These are phyloP conservation scores for Cranoglanis bouderius DNA, from an alignment of 2,113 vertebrate species.

Conservation along the genomic window DNA sequence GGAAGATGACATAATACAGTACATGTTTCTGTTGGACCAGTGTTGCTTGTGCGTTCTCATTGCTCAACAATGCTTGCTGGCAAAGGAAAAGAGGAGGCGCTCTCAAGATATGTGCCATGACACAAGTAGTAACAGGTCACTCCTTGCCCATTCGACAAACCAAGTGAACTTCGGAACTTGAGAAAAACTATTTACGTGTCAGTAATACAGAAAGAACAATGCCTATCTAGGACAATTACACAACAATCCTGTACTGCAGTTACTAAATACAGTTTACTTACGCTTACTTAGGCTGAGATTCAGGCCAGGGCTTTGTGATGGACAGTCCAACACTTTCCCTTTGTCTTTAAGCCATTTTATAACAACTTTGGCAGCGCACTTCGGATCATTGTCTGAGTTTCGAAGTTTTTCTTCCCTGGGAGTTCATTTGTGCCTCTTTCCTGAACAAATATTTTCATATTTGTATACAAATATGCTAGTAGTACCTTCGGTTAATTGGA, in stretches of 20 bases:
- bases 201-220: not conserved
- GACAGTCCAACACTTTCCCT: not conserved
- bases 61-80: not conserved
- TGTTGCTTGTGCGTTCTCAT: not conserved
- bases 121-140: constrained; percentile 13
- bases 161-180: not conserved
- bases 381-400: not conserved
- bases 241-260: not conserved
- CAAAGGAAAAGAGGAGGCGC: not conserved
- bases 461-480: too few relatives aligned
- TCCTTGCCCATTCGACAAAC: constrained; percentile 29
- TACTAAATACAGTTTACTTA: not conserved
- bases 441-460: too few relatives aligned
- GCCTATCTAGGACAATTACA: not conserved
- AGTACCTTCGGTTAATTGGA: too few relatives aligned
- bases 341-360: not conserved
- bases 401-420: not conserved
- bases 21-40: not conserved
- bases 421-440: not conserved
- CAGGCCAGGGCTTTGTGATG: not conserved
- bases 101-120: constrained; percentile 32
- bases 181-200: not conserved
- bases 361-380: not conserved
- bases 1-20: not conserved
- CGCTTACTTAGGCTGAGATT: not conserved